Conservation (phyloP, 2,888 invertebrate species). For the Temnothorax unifasciatus region DNA sequence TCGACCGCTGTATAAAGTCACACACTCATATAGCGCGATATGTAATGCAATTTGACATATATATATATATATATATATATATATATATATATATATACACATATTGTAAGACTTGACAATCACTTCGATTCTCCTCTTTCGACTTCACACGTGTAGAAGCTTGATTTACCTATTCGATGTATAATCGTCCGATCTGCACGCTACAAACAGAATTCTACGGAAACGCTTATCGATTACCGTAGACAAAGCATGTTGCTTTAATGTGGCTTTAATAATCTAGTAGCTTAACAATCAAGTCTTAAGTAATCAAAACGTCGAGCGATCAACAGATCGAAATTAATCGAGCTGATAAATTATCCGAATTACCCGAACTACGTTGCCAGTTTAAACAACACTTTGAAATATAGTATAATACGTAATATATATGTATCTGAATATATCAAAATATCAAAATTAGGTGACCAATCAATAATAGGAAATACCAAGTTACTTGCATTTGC, state of each 20-base stretch:
- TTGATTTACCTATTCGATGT: constrained; percentile 21
- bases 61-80: background rate
- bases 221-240: constrained; percentile 19
- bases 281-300: background rate
- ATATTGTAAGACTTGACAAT: constrained; percentile 4
- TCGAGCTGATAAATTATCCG: background rate
- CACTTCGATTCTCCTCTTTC: constrained; percentile 20
- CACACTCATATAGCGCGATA: constrained; percentile 24
- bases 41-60: constrained; percentile 25
- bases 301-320: background rate
- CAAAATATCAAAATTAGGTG: background rate
- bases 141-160: constrained; percentile 3
- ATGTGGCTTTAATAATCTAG: constrained; percentile 5
- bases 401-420: background rate
- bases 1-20: constrained; percentile 53
- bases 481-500: background rate
- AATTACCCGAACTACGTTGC: background rate
- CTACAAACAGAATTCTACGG: background rate
- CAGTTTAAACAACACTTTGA: background rate
- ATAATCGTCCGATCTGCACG: background rate
- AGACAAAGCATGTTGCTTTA: background rate
- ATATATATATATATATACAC: background rate
- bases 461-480: background rate
- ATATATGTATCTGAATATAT: background rate
- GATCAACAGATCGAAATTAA: background rate